Conservation (phyloP, 2,888 invertebrate species). For the Brachypalpus laphriformis region DNA sequence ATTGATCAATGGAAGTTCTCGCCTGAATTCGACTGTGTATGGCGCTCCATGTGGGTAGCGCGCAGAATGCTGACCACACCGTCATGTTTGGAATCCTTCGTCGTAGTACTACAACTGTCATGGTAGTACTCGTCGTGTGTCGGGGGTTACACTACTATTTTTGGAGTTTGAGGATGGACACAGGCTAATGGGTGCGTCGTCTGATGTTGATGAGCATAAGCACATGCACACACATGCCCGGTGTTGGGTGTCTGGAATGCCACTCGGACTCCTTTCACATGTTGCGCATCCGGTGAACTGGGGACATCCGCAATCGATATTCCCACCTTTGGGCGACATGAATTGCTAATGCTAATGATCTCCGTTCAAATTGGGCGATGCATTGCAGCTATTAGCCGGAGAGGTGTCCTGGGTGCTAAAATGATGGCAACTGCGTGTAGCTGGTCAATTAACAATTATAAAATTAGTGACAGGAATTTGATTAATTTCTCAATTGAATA, state of each 20-base stretch:
- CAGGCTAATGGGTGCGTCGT: slow-evolving; percentile 12
- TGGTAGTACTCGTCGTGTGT: slow-evolving; percentile 22
- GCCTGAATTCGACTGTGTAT: background rate
- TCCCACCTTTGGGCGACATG: slow-evolving; percentile 3
- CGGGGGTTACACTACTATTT: slow-evolving; percentile 10
- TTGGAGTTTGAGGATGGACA: slow-evolving; percentile 10
- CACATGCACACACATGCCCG: background rate
- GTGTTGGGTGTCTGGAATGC: slow-evolving; percentile 5
- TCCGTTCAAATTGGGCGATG: slow-evolving; percentile 6
- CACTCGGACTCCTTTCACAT: slow-evolving; percentile 33
- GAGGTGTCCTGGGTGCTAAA: too few species aligned
- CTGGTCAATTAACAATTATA: slow-evolving; percentile 56
- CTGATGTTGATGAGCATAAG: slow-evolving; percentile 24
- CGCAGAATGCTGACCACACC: slow-evolving; percentile 18
- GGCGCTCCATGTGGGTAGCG: background rate
- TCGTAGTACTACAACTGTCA: slow-evolving; percentile 52
- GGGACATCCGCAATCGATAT: slow-evolving; percentile 27
- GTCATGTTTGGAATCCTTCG: slow-evolving; percentile 6
- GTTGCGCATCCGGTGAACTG: slow-evolving; percentile 45
- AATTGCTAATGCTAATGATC: slow-evolving; percentile 40
- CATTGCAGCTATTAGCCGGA: background rate
- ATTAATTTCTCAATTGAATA: slow-evolving; percentile 61
- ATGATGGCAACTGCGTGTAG: slow-evolving; percentile 9
- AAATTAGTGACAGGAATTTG: slow-evolving; percentile 60
- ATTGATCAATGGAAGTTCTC: slow-evolving; percentile 60